Conservation (phyloP, 2,113 vertebrate species). For the Nibea coibor region DNA sequence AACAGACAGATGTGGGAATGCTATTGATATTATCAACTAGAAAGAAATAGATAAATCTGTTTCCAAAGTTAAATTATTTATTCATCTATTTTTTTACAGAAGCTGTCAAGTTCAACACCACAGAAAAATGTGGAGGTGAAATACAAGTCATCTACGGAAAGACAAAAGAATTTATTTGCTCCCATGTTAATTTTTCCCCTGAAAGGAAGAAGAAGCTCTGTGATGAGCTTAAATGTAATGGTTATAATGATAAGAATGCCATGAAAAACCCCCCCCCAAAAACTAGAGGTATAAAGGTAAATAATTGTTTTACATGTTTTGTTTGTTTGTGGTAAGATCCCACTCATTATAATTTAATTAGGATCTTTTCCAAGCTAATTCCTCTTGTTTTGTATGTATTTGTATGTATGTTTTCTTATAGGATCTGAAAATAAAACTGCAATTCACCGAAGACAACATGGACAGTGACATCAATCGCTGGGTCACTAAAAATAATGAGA, state of each 20-base stretch:
- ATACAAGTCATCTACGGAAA: slow-evolving; percentile 27
- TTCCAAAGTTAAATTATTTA: not conserved
- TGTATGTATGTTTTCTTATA: too few relatives aligned
- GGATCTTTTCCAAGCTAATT: not conserved
- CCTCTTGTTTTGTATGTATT: not conserved
- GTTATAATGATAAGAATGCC: rapidly evolving
- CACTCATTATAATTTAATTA: not conserved
- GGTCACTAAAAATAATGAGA: rapidly evolving
- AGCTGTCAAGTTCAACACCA: rapidly evolving
- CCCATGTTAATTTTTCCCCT: too few relatives aligned
- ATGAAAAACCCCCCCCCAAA: rapidly evolving
- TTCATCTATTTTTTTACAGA: slow-evolving; percentile 33
- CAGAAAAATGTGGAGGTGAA: slow-evolving; percentile 56
- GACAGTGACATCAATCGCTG: slow-evolving; percentile 20
- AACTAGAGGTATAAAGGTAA: not conserved
- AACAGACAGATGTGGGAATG: not conserved
- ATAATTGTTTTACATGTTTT: not conserved
- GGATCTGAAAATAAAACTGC: not conserved
- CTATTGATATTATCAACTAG: not conserved
- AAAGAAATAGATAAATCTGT: too few relatives aligned
- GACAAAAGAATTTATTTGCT: rapidly evolving
- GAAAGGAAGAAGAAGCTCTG: slow-evolving; percentile 7
- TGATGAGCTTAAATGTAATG: rapidly evolving
- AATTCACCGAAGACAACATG: rapidly evolving
- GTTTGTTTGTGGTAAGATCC: not conserved